phyloP scores from a whole-genome alignment of 37 sponge, comb jelly and placozoan species.

The Eunapius fragilis region DNA sequence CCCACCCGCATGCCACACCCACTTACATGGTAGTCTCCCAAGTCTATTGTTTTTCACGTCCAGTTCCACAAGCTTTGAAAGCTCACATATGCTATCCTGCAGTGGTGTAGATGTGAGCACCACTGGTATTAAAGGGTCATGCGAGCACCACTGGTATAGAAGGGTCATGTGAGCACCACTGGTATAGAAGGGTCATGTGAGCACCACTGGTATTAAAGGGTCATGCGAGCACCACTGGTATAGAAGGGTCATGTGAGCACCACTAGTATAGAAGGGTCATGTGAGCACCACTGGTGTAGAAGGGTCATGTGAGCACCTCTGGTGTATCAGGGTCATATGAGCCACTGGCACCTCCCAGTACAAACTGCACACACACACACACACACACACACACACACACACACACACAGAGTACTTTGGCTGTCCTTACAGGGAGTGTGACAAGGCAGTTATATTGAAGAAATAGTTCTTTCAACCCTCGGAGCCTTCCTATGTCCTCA shows the following conservation, averaged over 20 bases:
- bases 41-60: slow-evolving; percentile 80
- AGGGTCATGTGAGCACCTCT: no score
- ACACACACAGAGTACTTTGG: neutral
- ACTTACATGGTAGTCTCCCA: slow-evolving; percentile 44
- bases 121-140: neutral
- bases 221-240: neutral
- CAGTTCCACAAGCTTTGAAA: slow-evolving; percentile 50
- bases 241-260: neutral
- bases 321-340: neutral
- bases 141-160: no score
- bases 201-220: neutral
- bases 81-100: slow-evolving; percentile 53
- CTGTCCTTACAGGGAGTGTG: slow-evolving; percentile 58
- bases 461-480: slow-evolving; percentile 63
- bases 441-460: slow-evolving; percentile 79
- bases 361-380: neutral
- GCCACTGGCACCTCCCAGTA: no score
- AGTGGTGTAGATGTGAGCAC: neutral
- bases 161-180: no score
- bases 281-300: neutral
- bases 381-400: neutral
- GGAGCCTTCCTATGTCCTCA: slow-evolving; percentile 46
- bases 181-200: neutral
- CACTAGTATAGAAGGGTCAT: neutral
- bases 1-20: neutral